Base-by-base conservation (phyloP, 2,888 invertebrate genomes). In the Thera obeliscata region DNA sequence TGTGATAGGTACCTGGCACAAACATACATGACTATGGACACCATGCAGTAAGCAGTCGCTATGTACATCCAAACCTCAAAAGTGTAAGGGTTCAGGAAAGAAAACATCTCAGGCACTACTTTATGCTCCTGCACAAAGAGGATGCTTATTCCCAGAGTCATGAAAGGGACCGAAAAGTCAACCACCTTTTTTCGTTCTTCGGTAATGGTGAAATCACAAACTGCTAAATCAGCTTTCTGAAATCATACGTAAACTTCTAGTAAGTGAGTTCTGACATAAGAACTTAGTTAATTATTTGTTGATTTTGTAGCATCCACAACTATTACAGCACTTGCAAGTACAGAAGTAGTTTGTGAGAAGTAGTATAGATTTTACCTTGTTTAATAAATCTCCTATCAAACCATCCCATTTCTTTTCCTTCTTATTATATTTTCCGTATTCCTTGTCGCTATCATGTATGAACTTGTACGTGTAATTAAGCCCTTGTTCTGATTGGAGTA, bases 161-260 rank as follows among this genome's bases (percentile, higher is more conserved):
- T 99, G 87, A 99, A 99, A 0, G 99, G 99, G 87, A 98, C 98
- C 0, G 98, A 98, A 84, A 99, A 99, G 87, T 98, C 98, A 0
- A 98, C 97, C 5, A 96, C 97, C 79, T 95, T 95, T 75, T 98
- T 96, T 59, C 99, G 94, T 59, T 97, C 96, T 85, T 97, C 98
- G 0, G 98, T 99, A 69, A 99, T 99, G 4, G 99, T 99, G 75
- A 99, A 91, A 82, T 97, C 98, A 65, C 90, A 89, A 11, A 91
- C 87, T 1, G 91, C 91, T 70, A 92, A 77, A 74, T 91, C 91
- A 36, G 90, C 90, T 84, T 84, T 85, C 92, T 92, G 84, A 11
- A 68, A 73, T 38, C 3, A 56, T 4, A 48, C 22, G 22, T 22
- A 1, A 22, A 22, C 22, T 22, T 0, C 1, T 50, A 50, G 2